Evolutionary conservation across 2,888 invertebrate species (phyloP).

Genomic region (Apamea anceps): DNA sequence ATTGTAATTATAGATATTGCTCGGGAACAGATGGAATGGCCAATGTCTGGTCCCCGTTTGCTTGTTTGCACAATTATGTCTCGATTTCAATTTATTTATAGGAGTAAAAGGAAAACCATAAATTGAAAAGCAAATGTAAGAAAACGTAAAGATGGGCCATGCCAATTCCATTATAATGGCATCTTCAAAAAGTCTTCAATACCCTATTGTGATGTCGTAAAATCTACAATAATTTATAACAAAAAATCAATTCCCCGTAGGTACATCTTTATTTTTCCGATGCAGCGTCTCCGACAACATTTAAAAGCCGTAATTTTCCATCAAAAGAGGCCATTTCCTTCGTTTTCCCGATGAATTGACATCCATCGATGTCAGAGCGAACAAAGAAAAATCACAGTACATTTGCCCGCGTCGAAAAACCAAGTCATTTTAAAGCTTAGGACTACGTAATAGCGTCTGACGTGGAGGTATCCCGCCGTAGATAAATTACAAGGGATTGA

Average conservation of each 20-base stretch:
- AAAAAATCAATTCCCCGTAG: constrained; percentile 64
- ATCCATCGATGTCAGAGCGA: constrained; percentile 79
- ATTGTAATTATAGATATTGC: constrained; percentile 59
- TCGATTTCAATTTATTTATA: not conserved
- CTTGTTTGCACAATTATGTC: constrained; percentile 20
- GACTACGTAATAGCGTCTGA: constrained; percentile 55
- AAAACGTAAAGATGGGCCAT: constrained; percentile 18
- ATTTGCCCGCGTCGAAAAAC: constrained; percentile 71
- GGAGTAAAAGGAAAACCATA: not conserved
- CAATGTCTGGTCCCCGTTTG: constrained; percentile 12
- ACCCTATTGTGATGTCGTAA: constrained; percentile 61
- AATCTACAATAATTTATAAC: constrained; percentile 68
- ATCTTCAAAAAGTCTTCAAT: constrained; percentile 46
- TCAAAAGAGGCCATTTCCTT: constrained; percentile 78
- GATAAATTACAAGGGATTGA: constrained; percentile 60
- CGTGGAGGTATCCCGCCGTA: constrained; percentile 41
- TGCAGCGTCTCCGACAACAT: constrained; percentile 67
- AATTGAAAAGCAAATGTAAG: constrained; percentile 21
- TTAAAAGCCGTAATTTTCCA: constrained; percentile 74
- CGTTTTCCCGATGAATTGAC: constrained; percentile 81
- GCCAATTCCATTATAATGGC: constrained; percentile 26
- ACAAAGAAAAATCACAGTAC: constrained; percentile 79
- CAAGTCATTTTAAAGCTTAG: constrained; percentile 70
- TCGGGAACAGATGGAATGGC: constrained; percentile 26
- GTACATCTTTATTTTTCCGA: constrained; percentile 61